Evolutionary conservation across 1,140 invertebrate genomes (phyloP).

Genomic region (Apis laboriosa): DNA sequence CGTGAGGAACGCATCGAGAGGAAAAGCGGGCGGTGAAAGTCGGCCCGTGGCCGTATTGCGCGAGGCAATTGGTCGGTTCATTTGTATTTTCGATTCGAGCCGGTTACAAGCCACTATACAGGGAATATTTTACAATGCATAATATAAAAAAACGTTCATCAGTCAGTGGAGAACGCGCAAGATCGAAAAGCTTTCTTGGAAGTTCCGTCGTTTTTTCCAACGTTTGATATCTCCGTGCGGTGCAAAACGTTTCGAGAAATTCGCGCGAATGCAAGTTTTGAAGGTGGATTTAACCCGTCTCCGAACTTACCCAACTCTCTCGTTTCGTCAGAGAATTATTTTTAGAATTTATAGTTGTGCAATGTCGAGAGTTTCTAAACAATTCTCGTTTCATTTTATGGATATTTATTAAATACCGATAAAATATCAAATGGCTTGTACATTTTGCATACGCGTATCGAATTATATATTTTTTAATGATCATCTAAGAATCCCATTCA

Average conservation of each 20-base stretch:
- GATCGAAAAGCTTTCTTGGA: too few species aligned
- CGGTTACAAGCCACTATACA: background rate
- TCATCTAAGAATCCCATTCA: too few species aligned
- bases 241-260: too few species aligned
- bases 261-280: background rate
- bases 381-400: too few species aligned
- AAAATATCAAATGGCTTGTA: too few species aligned
- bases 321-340: background rate
- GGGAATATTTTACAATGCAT: slow-evolving; percentile 32
- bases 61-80: background rate
- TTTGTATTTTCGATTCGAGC: slow-evolving; percentile 45
- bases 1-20: slow-evolving; percentile 17
- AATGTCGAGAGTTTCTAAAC: background rate
- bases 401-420: too few species aligned
- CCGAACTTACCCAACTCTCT: background rate
- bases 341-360: too few species aligned
- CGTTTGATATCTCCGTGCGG: too few species aligned
- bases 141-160: slow-evolving; percentile 40
- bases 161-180: background rate
- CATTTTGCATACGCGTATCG: too few species aligned
- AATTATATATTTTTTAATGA: too few species aligned
- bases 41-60: background rate
- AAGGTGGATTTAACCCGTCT: background rate
- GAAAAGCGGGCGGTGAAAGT: slow-evolving; percentile 52
- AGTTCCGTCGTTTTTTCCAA: too few species aligned